Conservation (phyloP, 2,113 vertebrate genomes). For the Heloderma charlesbogerti region DNA sequence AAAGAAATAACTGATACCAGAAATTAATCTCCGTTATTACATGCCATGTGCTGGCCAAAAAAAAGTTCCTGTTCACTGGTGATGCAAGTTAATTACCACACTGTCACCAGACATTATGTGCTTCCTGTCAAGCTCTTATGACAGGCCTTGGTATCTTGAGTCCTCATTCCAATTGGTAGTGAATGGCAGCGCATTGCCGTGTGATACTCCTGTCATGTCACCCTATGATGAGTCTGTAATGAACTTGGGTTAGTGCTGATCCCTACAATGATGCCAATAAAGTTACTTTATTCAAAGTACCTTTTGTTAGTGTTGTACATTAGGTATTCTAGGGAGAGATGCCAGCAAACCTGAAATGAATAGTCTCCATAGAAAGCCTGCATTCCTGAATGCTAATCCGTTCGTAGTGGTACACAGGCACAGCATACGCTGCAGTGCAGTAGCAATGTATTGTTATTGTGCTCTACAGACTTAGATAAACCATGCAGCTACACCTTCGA, state of each 20-base stretch:
- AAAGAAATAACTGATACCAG: constrained; percentile 38
- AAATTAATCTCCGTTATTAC: constrained; percentile 41
- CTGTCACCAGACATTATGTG: constrained; percentile 40
- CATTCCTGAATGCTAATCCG: constrained; percentile 38
- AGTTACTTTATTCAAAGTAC: constrained; percentile 49
- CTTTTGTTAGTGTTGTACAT: constrained; percentile 58
- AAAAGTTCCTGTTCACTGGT: neutral
- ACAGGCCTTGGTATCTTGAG: constrained; percentile 31
- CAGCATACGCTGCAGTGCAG: neutral
- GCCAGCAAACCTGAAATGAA: constrained; percentile 45
- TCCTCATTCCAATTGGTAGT: constrained; percentile 48
- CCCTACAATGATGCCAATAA: constrained; percentile 55
- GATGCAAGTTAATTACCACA: constrained; percentile 47
- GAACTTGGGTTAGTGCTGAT: constrained; percentile 41
- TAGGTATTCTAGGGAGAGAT: constrained; percentile 10
- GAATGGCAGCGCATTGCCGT: neutral
- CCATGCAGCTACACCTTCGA: neutral
- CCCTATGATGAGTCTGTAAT: constrained; percentile 47
- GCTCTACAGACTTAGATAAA: constrained; percentile 17
- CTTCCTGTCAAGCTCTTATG: constrained; percentile 52
- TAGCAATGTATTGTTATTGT: neutral
- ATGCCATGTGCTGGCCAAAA: neutral
- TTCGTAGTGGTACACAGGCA: neutral
- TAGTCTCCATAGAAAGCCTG: constrained; percentile 50
- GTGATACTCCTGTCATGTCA: constrained; percentile 53